Percentiles rank a stretch among this genome's conserved stretches.
Evolutionary conservation across 2,797 vertebrate genomes (phyloP).

Genomic region (Sebastes nivosus): DNA sequence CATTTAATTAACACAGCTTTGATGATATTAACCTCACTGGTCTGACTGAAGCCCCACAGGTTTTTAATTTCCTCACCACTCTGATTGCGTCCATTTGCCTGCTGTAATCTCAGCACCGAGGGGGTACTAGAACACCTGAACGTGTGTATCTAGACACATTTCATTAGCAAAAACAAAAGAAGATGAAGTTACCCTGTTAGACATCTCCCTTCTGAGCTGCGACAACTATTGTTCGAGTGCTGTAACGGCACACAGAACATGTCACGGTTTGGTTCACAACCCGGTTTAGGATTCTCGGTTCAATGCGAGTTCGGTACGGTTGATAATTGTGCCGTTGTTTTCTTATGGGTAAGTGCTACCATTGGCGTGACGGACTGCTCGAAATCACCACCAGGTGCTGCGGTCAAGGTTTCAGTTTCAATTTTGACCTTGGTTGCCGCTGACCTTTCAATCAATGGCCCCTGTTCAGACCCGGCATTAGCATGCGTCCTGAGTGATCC

Average conservation of each 20-base stretch:
- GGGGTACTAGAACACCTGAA: constrained; percentile 8
- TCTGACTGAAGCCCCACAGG: constrained; percentile 30
- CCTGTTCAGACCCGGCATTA: too few relatives aligned
- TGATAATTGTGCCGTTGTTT: background rate
- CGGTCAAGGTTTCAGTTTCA: too few relatives aligned
- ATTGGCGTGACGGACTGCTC: background rate
- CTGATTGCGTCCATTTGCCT: constrained; percentile 31
- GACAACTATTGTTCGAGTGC: background rate
- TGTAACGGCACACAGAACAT: background rate
- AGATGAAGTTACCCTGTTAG: background rate
- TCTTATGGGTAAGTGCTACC: background rate
- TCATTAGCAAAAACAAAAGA: constrained; percentile 15
- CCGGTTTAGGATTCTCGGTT: background rate
- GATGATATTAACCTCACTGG: constrained; percentile 56
- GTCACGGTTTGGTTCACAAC: background rate
- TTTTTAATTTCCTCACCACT: constrained; percentile 52
- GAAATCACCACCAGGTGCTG: background rate
- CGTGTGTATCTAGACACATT: background rate
- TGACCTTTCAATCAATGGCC: too few relatives aligned
- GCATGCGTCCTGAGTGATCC: too few relatives aligned
- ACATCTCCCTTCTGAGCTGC: background rate
- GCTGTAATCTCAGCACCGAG: constrained; percentile 23
- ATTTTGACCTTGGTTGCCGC: too few relatives aligned
- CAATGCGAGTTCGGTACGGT: background rate
- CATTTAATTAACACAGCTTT: constrained; percentile 63